A percentile compares a stretch with the other conserved stretches of the same genome.
Evolutionary conservation across 2,113 vertebrate genomes (phyloP).

Genomic region (Maccullochella peelii): DNA sequence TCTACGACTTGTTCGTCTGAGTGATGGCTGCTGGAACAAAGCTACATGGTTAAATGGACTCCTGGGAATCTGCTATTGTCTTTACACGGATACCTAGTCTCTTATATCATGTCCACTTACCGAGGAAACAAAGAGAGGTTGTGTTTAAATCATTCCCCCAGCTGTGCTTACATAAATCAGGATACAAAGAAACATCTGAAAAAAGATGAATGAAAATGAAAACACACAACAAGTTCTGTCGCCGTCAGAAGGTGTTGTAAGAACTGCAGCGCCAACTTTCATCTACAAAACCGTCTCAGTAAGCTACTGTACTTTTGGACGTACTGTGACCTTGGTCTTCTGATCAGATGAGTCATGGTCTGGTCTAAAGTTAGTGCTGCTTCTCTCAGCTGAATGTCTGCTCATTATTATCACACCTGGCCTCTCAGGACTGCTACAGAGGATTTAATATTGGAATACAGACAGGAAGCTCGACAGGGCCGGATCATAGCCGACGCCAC

Average conservation of each 20-base stretch:
- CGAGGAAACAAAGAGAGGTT: neutral
- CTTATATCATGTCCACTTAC: neutral
- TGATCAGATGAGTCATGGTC: slow-evolving; percentile 25
- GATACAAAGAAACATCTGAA: neutral
- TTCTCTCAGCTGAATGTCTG: slow-evolving; percentile 24
- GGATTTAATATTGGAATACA: slow-evolving; percentile 22
- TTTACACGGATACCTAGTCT: neutral
- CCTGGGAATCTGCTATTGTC: neutral
- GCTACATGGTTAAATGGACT: too few relatives aligned
- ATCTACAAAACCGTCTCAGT: neutral
- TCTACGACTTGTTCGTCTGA: too few relatives aligned
- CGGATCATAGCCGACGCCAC: neutral
- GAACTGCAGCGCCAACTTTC: neutral
- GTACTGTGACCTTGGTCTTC: neutral
- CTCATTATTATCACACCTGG: slow-evolving; percentile 54
- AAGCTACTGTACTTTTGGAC: neutral
- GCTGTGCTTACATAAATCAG: neutral
- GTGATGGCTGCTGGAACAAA: too few relatives aligned
- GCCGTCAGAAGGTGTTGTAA: neutral
- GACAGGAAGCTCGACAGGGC: neutral
- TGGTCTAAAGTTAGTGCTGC: slow-evolving; percentile 32
- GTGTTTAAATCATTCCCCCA: neutral
- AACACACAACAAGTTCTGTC: neutral
- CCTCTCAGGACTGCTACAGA: slow-evolving; percentile 16
- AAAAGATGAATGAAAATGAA: neutral